Base-by-base conservation (phyloP, 2,888 invertebrate species). In the Drosophila recens region DNA sequence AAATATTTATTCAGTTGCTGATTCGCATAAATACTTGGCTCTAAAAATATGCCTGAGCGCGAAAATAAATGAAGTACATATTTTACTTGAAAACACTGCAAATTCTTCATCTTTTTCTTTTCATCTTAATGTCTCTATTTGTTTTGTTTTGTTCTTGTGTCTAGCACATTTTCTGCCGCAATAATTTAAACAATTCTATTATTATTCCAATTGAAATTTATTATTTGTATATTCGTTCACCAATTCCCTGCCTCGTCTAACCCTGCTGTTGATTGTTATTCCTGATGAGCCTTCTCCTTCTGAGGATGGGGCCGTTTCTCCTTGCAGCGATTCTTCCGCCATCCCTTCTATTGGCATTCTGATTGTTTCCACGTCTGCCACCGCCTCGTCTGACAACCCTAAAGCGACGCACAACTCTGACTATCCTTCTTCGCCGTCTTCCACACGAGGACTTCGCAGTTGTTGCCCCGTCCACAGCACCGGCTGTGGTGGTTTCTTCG, bases 1-100 rank as follows among this genome's bases (percentile, higher is more conserved):
- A 8, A 4, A 10, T 58, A 40, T 58, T 58, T 58, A 49, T 17
- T 49, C 58, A 58, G 49, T 30, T 58, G 58, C 36, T 9, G 17
- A 4, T 20, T 10, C 13, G 1, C 20, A 5, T 6, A 5, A 43
- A 11, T 20, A 3, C 9, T 20, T 43, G 17, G 11, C 3, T 1
- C 11, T 11, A 43, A 5, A 2, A 38, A 38, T n/a, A 38, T 8
- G n/a, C 6, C 38, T 38, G 11, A 20, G 3, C 20, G 11, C 20
- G 1, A 43, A 43, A 11, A 11, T 13, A 20, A 20, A 15, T 42
- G 10, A 0, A 43, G 2, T 0, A 4, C 4, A 20, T 11, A 20
- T 11, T 4, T 43, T 11, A 15, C 2, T 11, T 43, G 5, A 17
- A 23, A 6, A n/a, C 13, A n/a, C 3, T 40, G 15, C 40, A 15